Conservation (phyloP, 1,140 invertebrate species). For the Zaprionus africanus region DNA sequence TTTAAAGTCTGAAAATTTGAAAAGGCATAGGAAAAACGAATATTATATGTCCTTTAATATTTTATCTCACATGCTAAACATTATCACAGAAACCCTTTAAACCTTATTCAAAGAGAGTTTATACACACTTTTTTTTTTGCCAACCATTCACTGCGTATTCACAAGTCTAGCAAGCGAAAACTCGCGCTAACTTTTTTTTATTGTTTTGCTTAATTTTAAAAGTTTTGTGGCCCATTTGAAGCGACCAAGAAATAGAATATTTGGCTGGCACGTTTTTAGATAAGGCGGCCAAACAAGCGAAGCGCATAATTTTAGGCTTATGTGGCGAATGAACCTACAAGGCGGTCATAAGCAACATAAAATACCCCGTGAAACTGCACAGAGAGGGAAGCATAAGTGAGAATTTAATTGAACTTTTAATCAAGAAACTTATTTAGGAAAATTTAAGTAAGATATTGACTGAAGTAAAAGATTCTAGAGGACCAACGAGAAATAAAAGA, state of each 20-base stretch:
- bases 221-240: constrained; percentile 56
- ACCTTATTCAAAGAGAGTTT: no score
- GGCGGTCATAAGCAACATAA: constrained; percentile 49
- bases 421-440: no score
- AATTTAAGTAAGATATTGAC: neutral
- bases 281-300: constrained; percentile 54
- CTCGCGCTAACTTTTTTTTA: constrained; percentile 2
- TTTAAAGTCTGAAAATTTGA: no score
- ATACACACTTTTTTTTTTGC: no score
- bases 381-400: neutral
- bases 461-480: neutral
- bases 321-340: constrained; percentile 72
- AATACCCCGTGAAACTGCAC: constrained; percentile 19
- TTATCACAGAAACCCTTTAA: no score
- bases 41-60: no score
- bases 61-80: no score
- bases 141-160: constrained; percentile 1
- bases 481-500: neutral
- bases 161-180: neutral
- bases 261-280: constrained; percentile 67
- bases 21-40: no score
- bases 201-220: constrained; percentile 53
- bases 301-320: constrained; percentile 37
- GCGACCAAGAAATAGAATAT: constrained; percentile 47
- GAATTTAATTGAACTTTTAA: neutral